Conservation (phyloP, 2,797 vertebrate genomes). For the Lerista edwardsae region DNA sequence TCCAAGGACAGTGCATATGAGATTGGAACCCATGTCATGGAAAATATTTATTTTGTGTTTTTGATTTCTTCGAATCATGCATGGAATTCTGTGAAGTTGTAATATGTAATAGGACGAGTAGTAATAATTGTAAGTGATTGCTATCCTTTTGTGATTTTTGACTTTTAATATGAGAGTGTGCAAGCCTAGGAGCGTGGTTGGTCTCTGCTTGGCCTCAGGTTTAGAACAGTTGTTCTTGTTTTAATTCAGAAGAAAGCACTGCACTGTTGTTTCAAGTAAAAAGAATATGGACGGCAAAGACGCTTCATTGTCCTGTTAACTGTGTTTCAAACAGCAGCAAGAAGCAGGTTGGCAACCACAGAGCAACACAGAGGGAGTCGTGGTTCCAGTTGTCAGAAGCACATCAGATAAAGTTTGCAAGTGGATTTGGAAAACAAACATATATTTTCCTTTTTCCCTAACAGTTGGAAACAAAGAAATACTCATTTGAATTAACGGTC, state of each 20-base stretch:
- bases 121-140: background rate
- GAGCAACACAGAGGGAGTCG: background rate
- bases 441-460: background rate
- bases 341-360: background rate
- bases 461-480: background rate
- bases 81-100: no score
- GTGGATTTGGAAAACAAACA: background rate
- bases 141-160: background rate
- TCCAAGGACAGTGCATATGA: no score
- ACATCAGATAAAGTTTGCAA: background rate
- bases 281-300: background rate
- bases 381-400: background rate
- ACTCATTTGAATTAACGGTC: conserved; percentile 28
- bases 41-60: no score
- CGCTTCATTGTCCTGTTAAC: background rate
- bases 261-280: background rate
- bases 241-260: background rate
- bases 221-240: background rate
- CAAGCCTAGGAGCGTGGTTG: background rate
- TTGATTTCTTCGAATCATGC: no score
- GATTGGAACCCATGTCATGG: no score
- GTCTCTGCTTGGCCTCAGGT: background rate
- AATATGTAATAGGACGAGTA: background rate
- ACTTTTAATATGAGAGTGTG: background rate
- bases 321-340: background rate